Evolutionary conservation across 53 echinoderm and acorn worm species (phyloP).

Genomic region (Zoroaster sp.): DNA sequence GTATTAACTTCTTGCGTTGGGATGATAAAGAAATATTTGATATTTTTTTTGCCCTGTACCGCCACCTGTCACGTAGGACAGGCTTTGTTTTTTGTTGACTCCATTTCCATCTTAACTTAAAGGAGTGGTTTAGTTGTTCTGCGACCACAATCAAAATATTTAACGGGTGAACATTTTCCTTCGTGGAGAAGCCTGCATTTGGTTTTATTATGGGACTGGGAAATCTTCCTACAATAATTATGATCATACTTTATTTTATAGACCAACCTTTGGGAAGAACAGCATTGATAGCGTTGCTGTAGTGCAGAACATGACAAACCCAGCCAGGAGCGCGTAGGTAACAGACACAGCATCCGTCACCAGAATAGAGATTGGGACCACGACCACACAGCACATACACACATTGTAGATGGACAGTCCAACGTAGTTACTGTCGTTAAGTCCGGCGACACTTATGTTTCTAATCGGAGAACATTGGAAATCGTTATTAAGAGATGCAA

Average conservation of each 20-base stretch:
- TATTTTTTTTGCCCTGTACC: too few species aligned
- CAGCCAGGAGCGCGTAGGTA: slow-evolving; percentile 70
- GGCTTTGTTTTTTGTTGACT: not conserved
- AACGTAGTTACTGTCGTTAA: slow-evolving; percentile 84
- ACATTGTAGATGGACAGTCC: slow-evolving; percentile 83
- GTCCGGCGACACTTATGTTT: slow-evolving; percentile 67
- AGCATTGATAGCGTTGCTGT: slow-evolving; percentile 73
- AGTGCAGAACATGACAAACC: slow-evolving; percentile 75
- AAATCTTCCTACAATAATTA: not conserved
- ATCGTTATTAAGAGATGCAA: too few species aligned
- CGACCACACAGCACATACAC: slow-evolving; percentile 76
- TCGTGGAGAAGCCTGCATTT: not conserved
- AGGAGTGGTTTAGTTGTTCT: too few species aligned
- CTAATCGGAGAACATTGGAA: too few species aligned
- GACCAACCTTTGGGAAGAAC: slow-evolving; percentile 80
- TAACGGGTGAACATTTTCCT: too few species aligned
- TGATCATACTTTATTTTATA: not conserved
- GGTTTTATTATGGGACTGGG: not conserved
- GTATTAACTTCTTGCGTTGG: too few species aligned
- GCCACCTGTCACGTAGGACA: too few species aligned
- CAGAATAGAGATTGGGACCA: slow-evolving; percentile 70
- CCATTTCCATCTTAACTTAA: not conserved
- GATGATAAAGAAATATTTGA: too few species aligned
- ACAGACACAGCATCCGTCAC: slow-evolving; percentile 57
- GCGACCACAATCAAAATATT: too few species aligned